phyloP scores from a whole-genome alignment of 2,113 vertebrate genomes.

The Microtus oregoni region DNA sequence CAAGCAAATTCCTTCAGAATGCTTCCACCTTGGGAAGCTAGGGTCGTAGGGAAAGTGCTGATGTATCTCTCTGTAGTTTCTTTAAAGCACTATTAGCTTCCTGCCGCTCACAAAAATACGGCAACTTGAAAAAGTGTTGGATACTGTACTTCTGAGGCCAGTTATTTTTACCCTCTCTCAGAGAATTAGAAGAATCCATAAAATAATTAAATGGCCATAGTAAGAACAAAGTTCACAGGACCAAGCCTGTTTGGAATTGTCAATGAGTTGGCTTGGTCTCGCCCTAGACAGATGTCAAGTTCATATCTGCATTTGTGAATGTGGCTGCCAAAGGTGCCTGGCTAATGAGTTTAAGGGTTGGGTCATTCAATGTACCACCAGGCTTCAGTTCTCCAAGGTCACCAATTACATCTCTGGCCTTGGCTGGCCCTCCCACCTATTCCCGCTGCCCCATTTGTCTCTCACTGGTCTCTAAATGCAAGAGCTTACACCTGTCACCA shows the following conservation, averaged over 20 bases:
- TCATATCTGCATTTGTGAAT: neutral
- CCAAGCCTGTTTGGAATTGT: slow-evolving; percentile 37
- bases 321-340: neutral
- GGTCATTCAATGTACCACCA: neutral
- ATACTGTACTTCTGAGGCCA: slow-evolving; percentile 67
- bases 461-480: neutral
- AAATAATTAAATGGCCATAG: slow-evolving; percentile 68
- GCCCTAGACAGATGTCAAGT: slow-evolving; percentile 9
- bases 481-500: neutral
- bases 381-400: neutral
- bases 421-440: neutral
- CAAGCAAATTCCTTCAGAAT: slow-evolving; percentile 64
- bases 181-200: slow-evolving; percentile 62
- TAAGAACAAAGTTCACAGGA: slow-evolving; percentile 68
- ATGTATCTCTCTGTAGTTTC: slow-evolving; percentile 66
- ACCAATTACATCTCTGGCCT: neutral
- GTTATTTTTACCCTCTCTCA: slow-evolving; percentile 3
- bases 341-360: slow-evolving; percentile 43
- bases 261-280: slow-evolving; percentile 2
- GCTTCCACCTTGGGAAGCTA: slow-evolving; percentile 30
- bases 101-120: slow-evolving; percentile 61
- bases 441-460: neutral
- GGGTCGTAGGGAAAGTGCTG: slow-evolving; percentile 65
- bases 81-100: slow-evolving; percentile 61
- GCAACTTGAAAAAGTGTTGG: slow-evolving; percentile 49